phyloP scores from a whole-genome alignment of 2,113 vertebrate species.

The Sorex fumeus region DNA sequence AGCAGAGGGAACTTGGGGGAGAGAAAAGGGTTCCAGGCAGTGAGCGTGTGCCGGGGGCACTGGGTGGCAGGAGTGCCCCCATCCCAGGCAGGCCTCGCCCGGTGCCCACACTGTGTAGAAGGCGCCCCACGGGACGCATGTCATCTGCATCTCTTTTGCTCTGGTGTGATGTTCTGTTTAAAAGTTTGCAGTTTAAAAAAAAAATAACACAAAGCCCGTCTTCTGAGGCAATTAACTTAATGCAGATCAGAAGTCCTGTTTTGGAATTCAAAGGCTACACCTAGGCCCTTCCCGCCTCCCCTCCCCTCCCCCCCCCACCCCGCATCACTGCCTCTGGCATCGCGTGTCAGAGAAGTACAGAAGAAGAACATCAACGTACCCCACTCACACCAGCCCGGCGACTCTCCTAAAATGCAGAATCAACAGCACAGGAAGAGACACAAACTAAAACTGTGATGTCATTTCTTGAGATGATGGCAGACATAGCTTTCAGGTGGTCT shows the following conservation, averaged over 20 bases:
- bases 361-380: conserved; percentile 66
- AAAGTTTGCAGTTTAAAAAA: conserved; percentile 61
- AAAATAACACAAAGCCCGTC: neutral
- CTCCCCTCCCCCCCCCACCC: too few relatives aligned
- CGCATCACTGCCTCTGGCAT: too few relatives aligned
- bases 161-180: neutral
- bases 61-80: neutral
- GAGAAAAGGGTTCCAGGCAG: neutral
- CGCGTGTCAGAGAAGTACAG: too few relatives aligned
- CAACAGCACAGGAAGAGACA: conserved; percentile 71
- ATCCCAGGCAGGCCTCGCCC: neutral
- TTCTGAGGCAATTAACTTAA: conserved; percentile 74
- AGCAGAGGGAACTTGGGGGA: neutral
- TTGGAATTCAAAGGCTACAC: conserved; percentile 72
- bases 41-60: neutral
- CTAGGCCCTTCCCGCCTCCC: conserved; percentile 21
- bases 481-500: conserved; percentile 32
- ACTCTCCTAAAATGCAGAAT: conserved; percentile 66
- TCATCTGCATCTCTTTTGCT: neutral
- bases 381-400: conserved; percentile 64
- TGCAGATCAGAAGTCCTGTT: conserved; percentile 70
- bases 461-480: conserved; percentile 63
- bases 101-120: neutral
- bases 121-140: neutral
- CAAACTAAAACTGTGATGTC: conserved; percentile 79